Base-by-base conservation (phyloP, 2,888 invertebrate genomes). In the Drosophila rubida region DNA sequence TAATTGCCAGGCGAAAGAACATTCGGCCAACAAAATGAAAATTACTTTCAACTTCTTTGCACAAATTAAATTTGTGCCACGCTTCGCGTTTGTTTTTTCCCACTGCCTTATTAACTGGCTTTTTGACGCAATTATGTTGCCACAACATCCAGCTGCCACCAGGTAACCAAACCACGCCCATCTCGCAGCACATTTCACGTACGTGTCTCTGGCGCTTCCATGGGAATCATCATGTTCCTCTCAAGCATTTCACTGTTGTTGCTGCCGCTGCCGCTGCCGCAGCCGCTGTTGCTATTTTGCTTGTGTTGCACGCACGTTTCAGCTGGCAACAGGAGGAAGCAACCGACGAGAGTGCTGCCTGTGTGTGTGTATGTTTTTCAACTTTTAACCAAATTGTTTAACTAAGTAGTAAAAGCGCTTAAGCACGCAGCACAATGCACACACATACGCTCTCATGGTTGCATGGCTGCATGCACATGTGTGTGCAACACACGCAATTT, bases 381-480 rank as follows among this genome's bases (percentile, higher is more conserved):
- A 87, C 78, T 82, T 80, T 80, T 78, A 78, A 80, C 73, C 70
- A 87, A 82, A 84, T 82, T 82, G 78, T 87, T 82, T 84, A 87
- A 75, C 81, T 84, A 78, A 84, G 81, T 80, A 80, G 75, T 60
- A 66, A 80, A 86, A 75, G 80, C 71, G 53, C 61, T 69, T 69
- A 80, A 80, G 75, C 68, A 78, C 69, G 67, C 69, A 50, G 60
- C 62, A 51, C 64, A 58, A 61, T 59, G 48, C 64, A 55, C 50
- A 48, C 60, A 57, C 44, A 23, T 5, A 32, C 32, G 1, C 32
- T n/a, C 32, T 4, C 32, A 23, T 7, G 8, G 32, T 35, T 37
- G 23, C 45, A 30, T 27, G 55, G 30, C 50, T 51, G 22, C 23
- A 16, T 41, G 16, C 7, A 4, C 25, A 25, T 6, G 6, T 25